A percentile compares a stretch with the other conserved stretches of the same genome.
Conservation (phyloP, 2,113 vertebrate species). For the Sinocyclocheilus maitianheensis region DNA sequence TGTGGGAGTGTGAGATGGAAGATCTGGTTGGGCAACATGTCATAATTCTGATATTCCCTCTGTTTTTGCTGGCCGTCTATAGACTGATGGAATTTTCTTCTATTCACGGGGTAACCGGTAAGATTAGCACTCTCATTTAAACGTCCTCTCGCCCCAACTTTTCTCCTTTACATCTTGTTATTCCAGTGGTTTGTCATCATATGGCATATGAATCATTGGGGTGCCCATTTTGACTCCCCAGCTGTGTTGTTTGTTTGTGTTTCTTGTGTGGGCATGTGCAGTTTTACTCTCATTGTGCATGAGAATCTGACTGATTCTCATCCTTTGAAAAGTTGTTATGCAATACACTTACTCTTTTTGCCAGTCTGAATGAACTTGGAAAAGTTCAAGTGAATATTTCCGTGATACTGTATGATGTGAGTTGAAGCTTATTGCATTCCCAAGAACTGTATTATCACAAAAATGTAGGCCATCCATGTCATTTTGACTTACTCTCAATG, state of each 20-base stretch:
- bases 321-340: conserved; percentile 3
- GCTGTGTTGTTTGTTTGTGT: conserved; percentile 35
- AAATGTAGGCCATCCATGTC: too few relatives aligned
- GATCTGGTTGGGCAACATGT: conserved; percentile 60
- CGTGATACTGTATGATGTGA: too few relatives aligned
- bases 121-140: conserved; percentile 74
- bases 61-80: conserved; percentile 97
- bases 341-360: background rate
- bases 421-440: too few relatives aligned
- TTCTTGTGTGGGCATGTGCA: conserved; percentile 42
- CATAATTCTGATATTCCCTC: conserved; percentile 94
- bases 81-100: conserved; percentile 98
- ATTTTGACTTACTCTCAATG: too few relatives aligned
- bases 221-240: conserved; percentile 27
- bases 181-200: conserved; percentile 11
- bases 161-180: conserved; percentile 42
- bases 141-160: background rate
- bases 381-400: background rate
- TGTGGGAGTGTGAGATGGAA: background rate
- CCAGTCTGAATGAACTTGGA: background rate
- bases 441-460: too few relatives aligned
- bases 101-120: conserved; percentile 94
- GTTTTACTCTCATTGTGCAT: conserved; percentile 35
- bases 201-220: conserved; percentile 12
- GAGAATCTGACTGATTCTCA: background rate